Conservation (phyloP, 2,113 vertebrate genomes). For the Catharus fuscescens region DNA sequence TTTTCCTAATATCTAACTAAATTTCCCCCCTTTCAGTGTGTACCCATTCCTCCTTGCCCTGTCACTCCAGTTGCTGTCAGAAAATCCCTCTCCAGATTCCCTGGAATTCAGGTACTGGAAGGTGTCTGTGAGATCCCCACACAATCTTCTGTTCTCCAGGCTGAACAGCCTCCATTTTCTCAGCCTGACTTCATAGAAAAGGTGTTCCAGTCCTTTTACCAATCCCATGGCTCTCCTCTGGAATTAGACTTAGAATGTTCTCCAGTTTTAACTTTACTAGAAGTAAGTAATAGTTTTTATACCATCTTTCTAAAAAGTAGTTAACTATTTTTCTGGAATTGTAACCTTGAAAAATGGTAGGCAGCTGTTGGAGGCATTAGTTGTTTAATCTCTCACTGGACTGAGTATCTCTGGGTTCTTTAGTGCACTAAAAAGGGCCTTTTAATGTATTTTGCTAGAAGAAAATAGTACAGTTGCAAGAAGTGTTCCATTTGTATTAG, state of each 20-base stretch:
- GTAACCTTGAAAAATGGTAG: neutral
- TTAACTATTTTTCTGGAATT: neutral
- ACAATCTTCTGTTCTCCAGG: neutral
- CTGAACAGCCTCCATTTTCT: neutral
- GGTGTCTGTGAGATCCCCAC: rapidly evolving
- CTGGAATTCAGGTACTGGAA: too few relatives aligned
- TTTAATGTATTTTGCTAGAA: neutral
- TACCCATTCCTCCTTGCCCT: neutral
- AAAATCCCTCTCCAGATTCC: neutral
- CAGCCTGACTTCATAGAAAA: neutral
- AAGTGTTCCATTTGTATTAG: neutral
- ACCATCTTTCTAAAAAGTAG: neutral
- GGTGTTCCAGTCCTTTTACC: neutral
- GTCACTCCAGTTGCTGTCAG: neutral
- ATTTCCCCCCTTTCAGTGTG: too few relatives aligned
- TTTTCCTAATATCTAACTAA: neutral
- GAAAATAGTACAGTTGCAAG: neutral
- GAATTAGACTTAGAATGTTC: neutral
- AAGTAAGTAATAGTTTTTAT: neutral
- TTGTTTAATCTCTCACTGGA: neutral
- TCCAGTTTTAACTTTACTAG: neutral
- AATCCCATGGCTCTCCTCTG: neutral
- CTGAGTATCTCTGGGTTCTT: neutral
- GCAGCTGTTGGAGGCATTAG: neutral
- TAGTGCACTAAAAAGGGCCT: neutral